A percentile compares a stretch with the other conserved stretches of the same genome.
phyloP scores from a whole-genome alignment of 2,113 vertebrate genomes.

The Centropristis striata region DNA sequence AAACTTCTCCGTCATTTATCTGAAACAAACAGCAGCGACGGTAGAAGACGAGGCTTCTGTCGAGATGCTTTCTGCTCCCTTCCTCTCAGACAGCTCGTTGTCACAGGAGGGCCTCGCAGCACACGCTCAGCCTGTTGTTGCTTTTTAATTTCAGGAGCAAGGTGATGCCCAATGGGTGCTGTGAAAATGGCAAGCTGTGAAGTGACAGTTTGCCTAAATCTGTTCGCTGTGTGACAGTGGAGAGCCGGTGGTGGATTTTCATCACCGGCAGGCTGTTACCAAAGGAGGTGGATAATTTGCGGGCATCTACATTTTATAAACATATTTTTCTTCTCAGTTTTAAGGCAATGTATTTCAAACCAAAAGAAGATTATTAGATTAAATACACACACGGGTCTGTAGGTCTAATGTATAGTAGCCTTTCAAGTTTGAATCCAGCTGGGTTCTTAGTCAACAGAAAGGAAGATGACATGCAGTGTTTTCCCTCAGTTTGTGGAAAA shows the following conservation, averaged over 20 bases:
- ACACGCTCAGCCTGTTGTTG: conserved; percentile 23
- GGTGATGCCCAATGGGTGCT: conserved; percentile 23
- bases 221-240: conserved; percentile 4
- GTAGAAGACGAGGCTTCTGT: background rate
- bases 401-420: background rate
- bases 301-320: background rate
- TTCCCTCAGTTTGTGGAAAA: background rate
- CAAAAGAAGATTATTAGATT: background rate
- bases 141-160: conserved; percentile 61
- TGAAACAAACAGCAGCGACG: conserved; percentile 3
- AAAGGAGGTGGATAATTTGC: background rate
- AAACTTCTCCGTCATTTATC: conserved; percentile 14
- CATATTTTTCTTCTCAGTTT: background rate
- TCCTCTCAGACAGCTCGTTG: conserved; percentile 22
- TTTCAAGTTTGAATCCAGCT: background rate
- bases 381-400: background rate
- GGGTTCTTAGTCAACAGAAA: background rate
- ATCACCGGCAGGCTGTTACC: conserved; percentile 16
- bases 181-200: conserved; percentile 48
- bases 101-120: conserved; percentile 15
- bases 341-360: background rate
- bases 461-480: conserved; percentile 6
- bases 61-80: background rate
- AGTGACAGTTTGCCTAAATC: conserved; percentile 52
- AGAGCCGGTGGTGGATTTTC: conserved; percentile 17